phyloP scores from a whole-genome alignment of 2,888 invertebrate genomes.

The Conus canariensis region DNA sequence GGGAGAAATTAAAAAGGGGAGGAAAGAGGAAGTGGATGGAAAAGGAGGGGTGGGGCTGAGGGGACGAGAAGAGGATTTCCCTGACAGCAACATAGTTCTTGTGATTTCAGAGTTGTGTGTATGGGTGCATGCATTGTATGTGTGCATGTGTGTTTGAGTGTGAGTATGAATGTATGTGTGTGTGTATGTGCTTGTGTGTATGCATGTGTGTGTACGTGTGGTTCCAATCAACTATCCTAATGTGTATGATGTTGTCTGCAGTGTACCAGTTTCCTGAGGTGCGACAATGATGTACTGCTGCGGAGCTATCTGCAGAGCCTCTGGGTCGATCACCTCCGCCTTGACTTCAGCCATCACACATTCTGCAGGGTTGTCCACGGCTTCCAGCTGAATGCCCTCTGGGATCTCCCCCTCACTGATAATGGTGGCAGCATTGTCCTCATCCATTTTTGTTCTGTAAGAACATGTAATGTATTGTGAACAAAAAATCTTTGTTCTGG shows the following conservation, averaged over 20 bases:
- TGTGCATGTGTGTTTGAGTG: not conserved
- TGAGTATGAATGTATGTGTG: not conserved
- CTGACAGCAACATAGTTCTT: too few species aligned
- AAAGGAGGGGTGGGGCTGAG: too few species aligned
- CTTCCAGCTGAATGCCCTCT: constrained; percentile 6
- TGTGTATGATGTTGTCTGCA: too few species aligned
- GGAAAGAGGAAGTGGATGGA: too few species aligned
- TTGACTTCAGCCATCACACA: constrained; percentile 36
- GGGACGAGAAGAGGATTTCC: too few species aligned
- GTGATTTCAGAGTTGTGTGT: too few species aligned
- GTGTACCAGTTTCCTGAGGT: not conserved
- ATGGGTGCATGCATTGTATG: not conserved
- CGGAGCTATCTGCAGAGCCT: constrained; percentile 39
- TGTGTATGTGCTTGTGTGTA: not conserved
- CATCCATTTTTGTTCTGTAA: constrained; percentile 32
- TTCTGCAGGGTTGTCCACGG: constrained; percentile 14
- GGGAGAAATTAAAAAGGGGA: too few species aligned
- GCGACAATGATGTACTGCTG: constrained; percentile 55
- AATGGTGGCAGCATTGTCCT: constrained; percentile 13
- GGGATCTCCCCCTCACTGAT: constrained; percentile 29
- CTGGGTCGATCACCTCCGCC: constrained; percentile 36
- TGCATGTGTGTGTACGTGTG: not conserved
- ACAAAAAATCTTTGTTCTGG: too few species aligned
- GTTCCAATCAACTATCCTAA: too few species aligned
- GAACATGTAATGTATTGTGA: not conserved